Conservation (phyloP, 1,140 invertebrate genomes). For the Nephila pilipes region DNA sequence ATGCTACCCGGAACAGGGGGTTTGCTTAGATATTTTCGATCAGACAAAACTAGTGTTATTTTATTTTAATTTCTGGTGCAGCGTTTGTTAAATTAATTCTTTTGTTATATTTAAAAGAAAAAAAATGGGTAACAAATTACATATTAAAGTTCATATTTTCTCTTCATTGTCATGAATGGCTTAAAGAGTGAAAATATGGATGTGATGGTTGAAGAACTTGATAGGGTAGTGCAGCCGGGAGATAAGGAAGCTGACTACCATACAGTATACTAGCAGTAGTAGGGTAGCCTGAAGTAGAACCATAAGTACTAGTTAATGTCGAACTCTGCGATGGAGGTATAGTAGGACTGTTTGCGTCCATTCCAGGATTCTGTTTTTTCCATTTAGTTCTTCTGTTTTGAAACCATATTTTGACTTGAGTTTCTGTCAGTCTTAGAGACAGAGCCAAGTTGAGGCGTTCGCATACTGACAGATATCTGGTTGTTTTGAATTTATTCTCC, state of each 20-base stretch:
- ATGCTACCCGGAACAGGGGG: no score
- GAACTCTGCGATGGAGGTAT: constrained; percentile 72
- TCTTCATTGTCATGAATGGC: constrained; percentile 70
- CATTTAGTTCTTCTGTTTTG: constrained; percentile 99
- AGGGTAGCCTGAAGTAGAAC: constrained; percentile 67
- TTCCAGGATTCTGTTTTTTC: constrained; percentile 99
- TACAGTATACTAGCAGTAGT: constrained; percentile 78
- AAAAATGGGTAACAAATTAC: background rate
- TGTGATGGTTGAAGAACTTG: constrained; percentile 69
- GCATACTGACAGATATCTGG: constrained; percentile 97
- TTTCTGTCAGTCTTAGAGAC: constrained; percentile 97
- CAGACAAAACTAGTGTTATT: background rate
- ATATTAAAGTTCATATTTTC: background rate
- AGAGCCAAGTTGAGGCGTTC: constrained; percentile 97
- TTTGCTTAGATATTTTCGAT: background rate
- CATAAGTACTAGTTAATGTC: constrained; percentile 59
- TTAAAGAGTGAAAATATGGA: constrained; percentile 74
- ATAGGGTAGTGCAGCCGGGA: constrained; percentile 73
- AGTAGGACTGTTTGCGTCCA: constrained; percentile 88
- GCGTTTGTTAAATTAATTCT: background rate
- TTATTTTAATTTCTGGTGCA: background rate
- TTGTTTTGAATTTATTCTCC: constrained; percentile 99
- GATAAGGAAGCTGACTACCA: constrained; percentile 78
- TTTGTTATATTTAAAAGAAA: background rate
- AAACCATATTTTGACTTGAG: constrained; percentile 99